Percentiles rank a stretch among this genome's conserved stretches.
Conservation (phyloP, 1,140 invertebrate genomes). For the Halotydeus destructor region DNA sequence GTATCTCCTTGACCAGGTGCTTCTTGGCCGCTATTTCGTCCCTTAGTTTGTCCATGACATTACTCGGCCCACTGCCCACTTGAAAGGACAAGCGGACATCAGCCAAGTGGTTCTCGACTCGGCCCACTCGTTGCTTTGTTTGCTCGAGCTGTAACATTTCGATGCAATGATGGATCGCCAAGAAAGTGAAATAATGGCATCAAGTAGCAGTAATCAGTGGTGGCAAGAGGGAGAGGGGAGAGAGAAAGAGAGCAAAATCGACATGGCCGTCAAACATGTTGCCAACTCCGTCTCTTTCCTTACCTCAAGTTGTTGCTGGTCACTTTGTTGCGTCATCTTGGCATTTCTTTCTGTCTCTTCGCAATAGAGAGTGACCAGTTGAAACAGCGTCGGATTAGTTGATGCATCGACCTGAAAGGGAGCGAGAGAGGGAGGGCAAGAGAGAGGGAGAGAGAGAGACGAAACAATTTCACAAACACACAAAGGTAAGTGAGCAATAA, state of each 20-base stretch:
- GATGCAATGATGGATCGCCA: neutral
- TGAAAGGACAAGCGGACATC: neutral
- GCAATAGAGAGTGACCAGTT: neutral
- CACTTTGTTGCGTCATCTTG: conserved; percentile 8
- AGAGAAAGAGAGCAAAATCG: neutral
- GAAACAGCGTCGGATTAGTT: neutral
- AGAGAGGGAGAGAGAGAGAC: too few relatives aligned
- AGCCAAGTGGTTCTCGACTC: neutral
- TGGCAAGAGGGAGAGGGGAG: too few relatives aligned
- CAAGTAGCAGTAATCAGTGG: too few relatives aligned
- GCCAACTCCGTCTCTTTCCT: neutral
- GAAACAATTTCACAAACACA: too few relatives aligned
- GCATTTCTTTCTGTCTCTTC: conserved; percentile 10
- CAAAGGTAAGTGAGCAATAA: too few relatives aligned
- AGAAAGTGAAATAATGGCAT: too few relatives aligned
- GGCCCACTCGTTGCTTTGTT: neutral
- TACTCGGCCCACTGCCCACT: conserved; percentile 31
- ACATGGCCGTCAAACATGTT: neutral
- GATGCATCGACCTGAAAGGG: conserved; percentile 1
- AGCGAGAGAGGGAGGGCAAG: too few relatives aligned
- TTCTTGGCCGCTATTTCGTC: conserved; percentile 52
- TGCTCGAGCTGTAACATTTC: neutral
- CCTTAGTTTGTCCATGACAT: conserved; percentile 39
- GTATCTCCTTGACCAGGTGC: conserved; percentile 52
- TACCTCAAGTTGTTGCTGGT: conserved; percentile 6